Percentiles rank a stretch among this genome's conserved stretches.
Conservation (phyloP, 2,113 vertebrate genomes). For the Dascyllus trimaculatus region DNA sequence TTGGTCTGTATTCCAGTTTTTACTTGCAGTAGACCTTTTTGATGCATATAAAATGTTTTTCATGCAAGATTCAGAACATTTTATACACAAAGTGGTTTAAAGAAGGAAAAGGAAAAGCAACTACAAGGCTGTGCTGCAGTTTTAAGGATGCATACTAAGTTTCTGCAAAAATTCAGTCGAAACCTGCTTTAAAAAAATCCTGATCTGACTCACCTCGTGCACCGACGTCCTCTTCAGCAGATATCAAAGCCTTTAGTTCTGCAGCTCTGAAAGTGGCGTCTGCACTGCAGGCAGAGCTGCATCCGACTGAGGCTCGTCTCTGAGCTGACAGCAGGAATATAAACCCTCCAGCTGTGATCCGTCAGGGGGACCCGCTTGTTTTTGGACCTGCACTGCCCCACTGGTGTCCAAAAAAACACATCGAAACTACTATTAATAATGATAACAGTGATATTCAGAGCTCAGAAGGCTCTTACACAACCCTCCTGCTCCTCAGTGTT, state of each 20-base stretch:
- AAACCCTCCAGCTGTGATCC: constrained; percentile 7
- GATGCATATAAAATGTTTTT: too few species aligned
- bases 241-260: not conserved
- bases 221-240: constrained; percentile 21
- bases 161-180: too few species aligned
- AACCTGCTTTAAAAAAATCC: not conserved
- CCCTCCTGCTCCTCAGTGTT: constrained; percentile 8
- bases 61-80: too few species aligned
- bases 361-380: not conserved
- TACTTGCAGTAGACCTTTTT: not conserved
- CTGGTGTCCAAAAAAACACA: not conserved
- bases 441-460: not conserved
- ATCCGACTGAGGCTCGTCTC: constrained; percentile 5
- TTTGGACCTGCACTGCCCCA: constrained; percentile 8
- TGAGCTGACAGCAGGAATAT: not conserved
- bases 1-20: not conserved
- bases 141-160: too few species aligned
- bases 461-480: constrained; percentile 31
- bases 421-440: not conserved
- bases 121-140: not conserved
- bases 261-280: not conserved
- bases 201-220: constrained; percentile 51
- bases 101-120: not conserved
- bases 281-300: constrained; percentile 48
- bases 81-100: too few species aligned